phyloP scores from a whole-genome alignment of 2,888 invertebrate species.

The Mechanitis messenoides region DNA sequence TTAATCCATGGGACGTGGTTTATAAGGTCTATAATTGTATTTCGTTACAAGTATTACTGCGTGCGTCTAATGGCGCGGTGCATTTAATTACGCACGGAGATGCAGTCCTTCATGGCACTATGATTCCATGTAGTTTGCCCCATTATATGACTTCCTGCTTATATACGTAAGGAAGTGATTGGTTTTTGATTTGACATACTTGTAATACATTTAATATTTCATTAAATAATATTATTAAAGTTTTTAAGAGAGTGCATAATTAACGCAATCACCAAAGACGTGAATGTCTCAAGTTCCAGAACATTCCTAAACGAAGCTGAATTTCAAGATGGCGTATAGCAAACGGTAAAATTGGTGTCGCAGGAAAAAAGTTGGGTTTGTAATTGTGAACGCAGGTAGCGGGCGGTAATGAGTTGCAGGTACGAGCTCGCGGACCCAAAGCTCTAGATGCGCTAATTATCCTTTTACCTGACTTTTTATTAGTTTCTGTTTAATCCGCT shows the following conservation, averaged over 20 bases:
- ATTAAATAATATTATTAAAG: background rate
- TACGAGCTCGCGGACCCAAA: conserved; percentile 13
- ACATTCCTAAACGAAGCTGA: conserved; percentile 16
- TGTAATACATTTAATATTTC: no score
- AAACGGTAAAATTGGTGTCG: conserved; percentile 32
- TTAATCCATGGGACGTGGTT: background rate
- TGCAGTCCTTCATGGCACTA: conserved; percentile 26
- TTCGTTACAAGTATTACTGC: conserved; percentile 9
- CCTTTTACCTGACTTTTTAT: conserved; percentile 11
- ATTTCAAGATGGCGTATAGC: conserved; percentile 26
- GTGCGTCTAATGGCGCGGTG: conserved; percentile 25
- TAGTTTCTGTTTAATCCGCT: background rate
- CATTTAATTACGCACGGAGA: conserved; percentile 30
- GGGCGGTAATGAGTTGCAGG: conserved; percentile 29
- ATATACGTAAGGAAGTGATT: conserved; percentile 12
- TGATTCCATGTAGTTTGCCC: conserved; percentile 25
- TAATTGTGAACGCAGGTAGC: conserved; percentile 34
- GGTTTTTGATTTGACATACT: background rate
- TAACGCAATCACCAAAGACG: background rate
- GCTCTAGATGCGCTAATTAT: conserved; percentile 17
- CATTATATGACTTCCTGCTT: conserved; percentile 26
- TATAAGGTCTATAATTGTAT: conserved; percentile 3
- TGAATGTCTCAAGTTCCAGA: conserved; percentile 1
- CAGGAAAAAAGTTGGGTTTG: conserved; percentile 32
- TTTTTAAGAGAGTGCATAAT: conserved; percentile 1